These are phyloP conservation scores for Aphidius ervi DNA, from an alignment of 1,140 invertebrate species.

Conservation along the genomic window DNA sequence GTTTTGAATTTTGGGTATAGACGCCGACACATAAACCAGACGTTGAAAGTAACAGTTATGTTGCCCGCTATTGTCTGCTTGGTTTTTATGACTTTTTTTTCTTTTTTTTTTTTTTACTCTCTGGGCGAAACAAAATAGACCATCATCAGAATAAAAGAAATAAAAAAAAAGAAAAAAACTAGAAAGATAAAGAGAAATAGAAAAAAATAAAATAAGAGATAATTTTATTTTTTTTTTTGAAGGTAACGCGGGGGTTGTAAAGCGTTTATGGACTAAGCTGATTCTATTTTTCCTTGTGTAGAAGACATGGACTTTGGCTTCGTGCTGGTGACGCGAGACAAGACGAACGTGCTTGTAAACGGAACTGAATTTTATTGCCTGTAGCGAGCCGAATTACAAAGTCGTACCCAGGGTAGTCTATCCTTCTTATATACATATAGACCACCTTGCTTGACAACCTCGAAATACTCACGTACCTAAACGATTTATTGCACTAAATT, in stretches of 20 bases:
- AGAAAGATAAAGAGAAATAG: slow-evolving; percentile 4
- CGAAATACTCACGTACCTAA: slow-evolving; percentile 25
- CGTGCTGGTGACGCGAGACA: slow-evolving; percentile 17
- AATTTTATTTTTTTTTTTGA: too few species aligned
- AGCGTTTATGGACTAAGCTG: slow-evolving; percentile 20
- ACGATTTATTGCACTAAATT: slow-evolving; percentile 23
- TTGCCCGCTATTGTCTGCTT: too few species aligned
- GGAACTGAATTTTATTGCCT: slow-evolving; percentile 27
- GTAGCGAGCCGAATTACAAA: slow-evolving; percentile 27
- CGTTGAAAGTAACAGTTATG: too few species aligned
- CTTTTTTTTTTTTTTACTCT: too few species aligned
- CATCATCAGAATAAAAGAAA: slow-evolving; percentile 10
- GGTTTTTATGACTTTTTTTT: neutral
- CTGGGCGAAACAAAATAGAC: too few species aligned
- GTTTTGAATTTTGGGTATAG: neutral
- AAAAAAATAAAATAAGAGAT: slow-evolving; percentile 26
- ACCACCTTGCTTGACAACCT: slow-evolving; percentile 13
- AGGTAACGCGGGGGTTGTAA: slow-evolving; percentile 19
- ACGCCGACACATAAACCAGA: slow-evolving; percentile 12
- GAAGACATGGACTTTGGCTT: neutral
- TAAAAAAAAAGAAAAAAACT: neutral
- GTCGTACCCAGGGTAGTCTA: too few species aligned
- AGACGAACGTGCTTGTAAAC: slow-evolving; percentile 22
- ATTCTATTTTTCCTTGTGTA: neutral
- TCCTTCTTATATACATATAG: too few species aligned